Conservation (phyloP, 2,113 vertebrate species). For the Lamprologus speciosus region DNA sequence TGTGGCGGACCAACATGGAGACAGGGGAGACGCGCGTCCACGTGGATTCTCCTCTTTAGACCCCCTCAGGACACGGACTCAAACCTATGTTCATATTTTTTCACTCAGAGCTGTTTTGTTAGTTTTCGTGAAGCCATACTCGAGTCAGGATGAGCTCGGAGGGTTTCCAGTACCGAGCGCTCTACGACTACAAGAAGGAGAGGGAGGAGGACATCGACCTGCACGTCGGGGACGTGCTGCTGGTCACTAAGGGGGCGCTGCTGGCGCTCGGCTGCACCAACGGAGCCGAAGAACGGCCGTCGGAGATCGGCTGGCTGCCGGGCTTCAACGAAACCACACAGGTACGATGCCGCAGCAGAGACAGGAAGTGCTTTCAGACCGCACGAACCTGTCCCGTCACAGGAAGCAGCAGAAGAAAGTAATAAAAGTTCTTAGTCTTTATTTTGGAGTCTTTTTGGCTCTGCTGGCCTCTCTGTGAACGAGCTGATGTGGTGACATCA, state of each 20-base stretch:
- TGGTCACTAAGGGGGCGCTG: conserved; percentile 78
- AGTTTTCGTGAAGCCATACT: conserved; percentile 12
- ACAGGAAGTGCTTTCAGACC: neutral
- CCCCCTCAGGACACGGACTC: conserved; percentile 12
- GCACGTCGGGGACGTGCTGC: conserved; percentile 77
- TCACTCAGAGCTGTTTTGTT: neutral
- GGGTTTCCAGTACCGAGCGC: conserved; percentile 83
- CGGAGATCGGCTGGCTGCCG: conserved; percentile 83
- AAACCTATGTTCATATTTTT: conserved; percentile 16
- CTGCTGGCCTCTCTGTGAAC: fast-evolving
- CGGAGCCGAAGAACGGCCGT: conserved; percentile 76
- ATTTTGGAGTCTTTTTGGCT: neutral
- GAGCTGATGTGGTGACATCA: neutral
- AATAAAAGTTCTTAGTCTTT: neutral
- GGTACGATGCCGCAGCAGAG: conserved; percentile 19
- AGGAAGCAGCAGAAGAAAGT: fast-evolving
- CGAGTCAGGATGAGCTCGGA: conserved; percentile 65
- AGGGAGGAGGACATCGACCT: conserved; percentile 86
- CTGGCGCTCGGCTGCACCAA: conserved; percentile 74
- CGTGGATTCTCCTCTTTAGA: neutral
- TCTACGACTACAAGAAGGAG: conserved; percentile 86
- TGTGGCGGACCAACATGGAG: conserved; percentile 36
- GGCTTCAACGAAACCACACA: conserved; percentile 84
- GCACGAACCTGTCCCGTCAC: fast-evolving
- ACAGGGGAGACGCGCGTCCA: conserved; percentile 23